Conservation (phyloP, 2,797 vertebrate species). For the Zenarchopterus dispar region DNA sequence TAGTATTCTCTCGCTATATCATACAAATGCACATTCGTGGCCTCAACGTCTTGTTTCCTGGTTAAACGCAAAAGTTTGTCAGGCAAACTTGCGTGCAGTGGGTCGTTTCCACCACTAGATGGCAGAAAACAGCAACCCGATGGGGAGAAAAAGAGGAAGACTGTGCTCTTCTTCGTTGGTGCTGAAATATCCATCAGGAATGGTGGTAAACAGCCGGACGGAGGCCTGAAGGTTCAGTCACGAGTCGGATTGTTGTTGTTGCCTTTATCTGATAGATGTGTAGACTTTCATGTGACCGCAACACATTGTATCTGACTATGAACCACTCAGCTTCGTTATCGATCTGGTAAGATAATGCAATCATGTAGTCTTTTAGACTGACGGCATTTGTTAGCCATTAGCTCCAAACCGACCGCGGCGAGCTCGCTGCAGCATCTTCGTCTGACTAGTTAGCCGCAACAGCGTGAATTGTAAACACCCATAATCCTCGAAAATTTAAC, state of each 20-base stretch:
- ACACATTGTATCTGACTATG: background rate
- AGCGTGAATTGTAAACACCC: background rate
- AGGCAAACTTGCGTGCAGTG: background rate
- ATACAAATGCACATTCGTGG: background rate
- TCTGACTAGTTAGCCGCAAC: background rate
- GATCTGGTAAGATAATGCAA: constrained; percentile 46
- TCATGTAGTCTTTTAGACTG: constrained; percentile 35
- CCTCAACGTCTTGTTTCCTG: background rate
- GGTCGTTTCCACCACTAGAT: background rate
- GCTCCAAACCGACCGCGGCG: background rate
- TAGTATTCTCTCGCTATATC: accelerated
- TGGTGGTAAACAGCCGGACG: constrained; percentile 53
- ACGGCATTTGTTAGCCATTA: constrained; percentile 25
- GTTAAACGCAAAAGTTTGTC: background rate
- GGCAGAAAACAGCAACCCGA: background rate
- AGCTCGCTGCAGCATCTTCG: background rate
- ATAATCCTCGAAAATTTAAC: accelerated
- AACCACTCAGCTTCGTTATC: background rate
- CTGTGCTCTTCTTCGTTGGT: constrained; percentile 49
- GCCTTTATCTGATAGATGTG: background rate
- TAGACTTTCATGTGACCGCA: accelerated
- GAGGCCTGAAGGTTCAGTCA: constrained; percentile 11
- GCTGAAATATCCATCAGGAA: background rate
- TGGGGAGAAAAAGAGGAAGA: constrained; percentile 2
- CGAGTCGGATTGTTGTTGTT: background rate